A percentile compares a stretch with the other conserved stretches of the same genome.
These are phyloP conservation scores for Cnemophilus loriae DNA, from an alignment of 2,113 vertebrate genomes.

Conservation along the genomic window DNA sequence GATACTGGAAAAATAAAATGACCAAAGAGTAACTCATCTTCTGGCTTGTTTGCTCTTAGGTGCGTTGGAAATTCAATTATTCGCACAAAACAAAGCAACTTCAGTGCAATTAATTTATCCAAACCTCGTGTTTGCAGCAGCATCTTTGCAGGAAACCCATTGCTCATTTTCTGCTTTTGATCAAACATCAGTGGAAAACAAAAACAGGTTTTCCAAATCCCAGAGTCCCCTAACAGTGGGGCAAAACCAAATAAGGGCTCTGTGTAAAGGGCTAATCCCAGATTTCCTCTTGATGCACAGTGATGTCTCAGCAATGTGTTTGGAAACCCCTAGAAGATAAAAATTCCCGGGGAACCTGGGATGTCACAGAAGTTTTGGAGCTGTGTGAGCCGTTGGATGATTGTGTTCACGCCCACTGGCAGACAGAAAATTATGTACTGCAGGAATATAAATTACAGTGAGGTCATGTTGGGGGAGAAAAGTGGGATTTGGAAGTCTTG, in stretches of 20 bases:
- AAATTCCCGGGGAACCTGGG: background rate
- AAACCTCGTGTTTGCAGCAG: background rate
- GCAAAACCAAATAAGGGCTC: background rate
- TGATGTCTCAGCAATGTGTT: background rate
- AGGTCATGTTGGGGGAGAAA: fast-evolving
- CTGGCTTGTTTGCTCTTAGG: background rate
- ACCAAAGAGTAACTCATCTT: background rate
- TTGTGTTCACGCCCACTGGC: fast-evolving
- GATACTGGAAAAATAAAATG: background rate
- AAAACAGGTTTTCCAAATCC: background rate
- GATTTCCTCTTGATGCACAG: background rate
- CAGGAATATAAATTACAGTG: background rate
- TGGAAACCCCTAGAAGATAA: background rate
- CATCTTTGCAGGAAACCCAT: background rate
- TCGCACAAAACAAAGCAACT: background rate
- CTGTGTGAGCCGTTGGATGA: background rate
- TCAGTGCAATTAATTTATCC: background rate
- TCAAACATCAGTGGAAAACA: background rate
- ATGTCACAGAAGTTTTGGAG: fast-evolving
- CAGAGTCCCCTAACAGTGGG: background rate
- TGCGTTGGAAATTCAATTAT: background rate
- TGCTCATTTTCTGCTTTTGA: background rate
- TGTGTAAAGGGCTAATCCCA: background rate
- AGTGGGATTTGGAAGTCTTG: background rate
- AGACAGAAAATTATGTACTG: background rate